Percentiles rank a stretch among this genome's conserved stretches.
Conservation (phyloP, 2,113 vertebrate genomes). For the Otis tarda region DNA sequence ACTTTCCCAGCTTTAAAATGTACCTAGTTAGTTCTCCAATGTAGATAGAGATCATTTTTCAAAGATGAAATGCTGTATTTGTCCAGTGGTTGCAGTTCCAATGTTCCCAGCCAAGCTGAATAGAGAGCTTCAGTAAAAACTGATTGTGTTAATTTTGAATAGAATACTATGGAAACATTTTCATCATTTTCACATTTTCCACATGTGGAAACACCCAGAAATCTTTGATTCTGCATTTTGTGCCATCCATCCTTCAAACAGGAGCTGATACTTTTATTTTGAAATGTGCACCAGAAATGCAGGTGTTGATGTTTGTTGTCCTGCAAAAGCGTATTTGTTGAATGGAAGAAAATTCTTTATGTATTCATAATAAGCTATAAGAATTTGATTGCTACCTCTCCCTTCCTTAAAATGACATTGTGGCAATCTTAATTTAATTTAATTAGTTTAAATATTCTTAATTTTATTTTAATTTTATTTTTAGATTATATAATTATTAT, state of each 20-base stretch:
- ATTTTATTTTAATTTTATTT: too few species aligned
- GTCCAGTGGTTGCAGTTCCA: conserved; percentile 8
- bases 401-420: neutral
- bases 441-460: too few species aligned
- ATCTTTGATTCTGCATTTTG: neutral
- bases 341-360: neutral
- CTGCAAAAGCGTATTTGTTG: neutral
- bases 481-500: too few species aligned
- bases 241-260: neutral
- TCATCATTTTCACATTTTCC: neutral
- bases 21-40: neutral
- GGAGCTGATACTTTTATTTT: neutral
- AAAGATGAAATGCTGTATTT: conserved; percentile 37
- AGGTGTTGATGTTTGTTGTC: neutral
- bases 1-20: conserved; percentile 20
- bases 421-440: neutral
- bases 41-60: conserved; percentile 6
- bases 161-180: neutral
- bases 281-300: neutral
- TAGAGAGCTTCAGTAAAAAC: neutral
- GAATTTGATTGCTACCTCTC: neutral
- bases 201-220: neutral
- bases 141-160: neutral
- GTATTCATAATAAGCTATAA: neutral
- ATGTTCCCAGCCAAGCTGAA: conserved; percentile 11